These are phyloP conservation scores for Etheostoma spectabile DNA, from an alignment of 2,113 vertebrate genomes.

Conservation along the genomic window DNA sequence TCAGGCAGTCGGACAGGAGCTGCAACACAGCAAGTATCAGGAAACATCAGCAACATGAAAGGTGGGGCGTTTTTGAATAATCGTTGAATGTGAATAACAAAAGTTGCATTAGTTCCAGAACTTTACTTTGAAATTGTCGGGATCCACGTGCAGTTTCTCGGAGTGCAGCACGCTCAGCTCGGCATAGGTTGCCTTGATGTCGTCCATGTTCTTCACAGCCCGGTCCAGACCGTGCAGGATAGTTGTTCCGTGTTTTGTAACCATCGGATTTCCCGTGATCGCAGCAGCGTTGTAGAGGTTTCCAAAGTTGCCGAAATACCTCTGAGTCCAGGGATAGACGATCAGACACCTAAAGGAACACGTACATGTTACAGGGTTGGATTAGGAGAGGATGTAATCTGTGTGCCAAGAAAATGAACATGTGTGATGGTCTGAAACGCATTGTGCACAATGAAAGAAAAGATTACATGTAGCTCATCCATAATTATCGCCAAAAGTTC, in stretches of 20 bases:
- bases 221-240: conserved; percentile 25
- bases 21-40: conserved; percentile 58
- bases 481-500: no score
- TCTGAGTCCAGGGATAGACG: conserved; percentile 89
- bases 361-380: not conserved
- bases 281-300: conserved; percentile 85
- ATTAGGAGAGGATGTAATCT: not conserved
- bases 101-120: not conserved
- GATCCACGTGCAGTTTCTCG: conserved; percentile 21
- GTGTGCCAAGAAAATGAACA: not conserved
- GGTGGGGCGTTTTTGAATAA: not conserved
- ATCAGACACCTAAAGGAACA: conserved; percentile 71
- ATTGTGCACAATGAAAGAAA: not conserved
- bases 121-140: conserved; percentile 29
- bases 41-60: not conserved
- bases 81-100: not conserved
- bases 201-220: conserved; percentile 38
- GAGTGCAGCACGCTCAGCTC: conserved; percentile 46
- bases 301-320: conserved; percentile 82
- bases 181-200: not conserved
- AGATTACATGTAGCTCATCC: no score
- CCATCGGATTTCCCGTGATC: conserved; percentile 77
- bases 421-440: not conserved
- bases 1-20: conserved; percentile 88
- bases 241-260: conserved; percentile 46